Base-by-base conservation (phyloP, 2,888 invertebrate species). In the Xanthia togata region DNA sequence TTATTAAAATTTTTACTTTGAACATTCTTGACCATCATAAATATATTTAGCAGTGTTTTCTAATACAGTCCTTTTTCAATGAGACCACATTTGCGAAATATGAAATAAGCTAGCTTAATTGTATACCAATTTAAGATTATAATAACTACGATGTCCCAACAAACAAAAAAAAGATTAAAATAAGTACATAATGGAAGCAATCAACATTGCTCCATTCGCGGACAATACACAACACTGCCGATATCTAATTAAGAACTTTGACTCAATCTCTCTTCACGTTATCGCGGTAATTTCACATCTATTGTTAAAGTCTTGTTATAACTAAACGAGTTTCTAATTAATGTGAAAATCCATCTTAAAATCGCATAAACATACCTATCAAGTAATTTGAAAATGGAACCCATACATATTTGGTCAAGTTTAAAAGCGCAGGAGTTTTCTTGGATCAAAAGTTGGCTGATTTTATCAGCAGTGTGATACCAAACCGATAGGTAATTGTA, bases 191-290 rank as follows among this genome's bases (percentile, higher is more conserved):
- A 76, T 63, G 53, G 76, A 76, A 87, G 53, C 41, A 76, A 81
- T 75, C 63, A 76, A 47, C 35, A 57, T 86, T 83, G 79, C 79
- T 64, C 69, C 76, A 85, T 76, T 81, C 64, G 55, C 68, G 55
- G 70, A 75, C 76, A 78, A 73, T 67, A 71, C 70, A 74, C 65
- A 75, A 74, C 64, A 62, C 65, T 76, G n/a, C 41, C 68, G 75
- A 78, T 78, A 78, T 59, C 63, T 73, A 74, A 79, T 81, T 79
- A 85, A 68, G 50, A 81, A 83, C 78, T 79, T 82, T 73, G 75
- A 70, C 67, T 78, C 70, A 80, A 73, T 81, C 77, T 78, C 73
- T 72, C 68, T 70, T 73, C 47, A 69, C 76, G 59, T 76, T 57
- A 73, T 59, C 73, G 38, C 47, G 41, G 59, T 68, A 74, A 77